Conservation (phyloP, 1,140 invertebrate species). For the Pollicipes pollicipes region DNA sequence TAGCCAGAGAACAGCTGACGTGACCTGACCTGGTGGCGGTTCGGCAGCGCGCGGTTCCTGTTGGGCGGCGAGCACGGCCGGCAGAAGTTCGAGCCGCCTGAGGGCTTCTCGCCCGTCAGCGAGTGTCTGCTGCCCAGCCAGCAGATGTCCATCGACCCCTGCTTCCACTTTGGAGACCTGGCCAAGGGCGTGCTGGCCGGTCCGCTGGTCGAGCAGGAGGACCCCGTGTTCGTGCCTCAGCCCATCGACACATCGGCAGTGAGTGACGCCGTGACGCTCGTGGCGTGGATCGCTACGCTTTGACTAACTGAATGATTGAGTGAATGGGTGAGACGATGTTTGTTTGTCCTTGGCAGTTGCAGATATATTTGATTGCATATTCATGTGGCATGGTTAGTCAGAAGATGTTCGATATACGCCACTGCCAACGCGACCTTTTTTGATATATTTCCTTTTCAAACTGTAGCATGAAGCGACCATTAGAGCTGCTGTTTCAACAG, state of each 20-base stretch:
- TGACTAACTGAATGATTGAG: too few relatives aligned
- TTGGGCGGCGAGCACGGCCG: constrained; percentile 92
- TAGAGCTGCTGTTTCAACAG: too few relatives aligned
- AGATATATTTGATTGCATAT: too few relatives aligned
- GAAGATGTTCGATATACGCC: too few relatives aligned
- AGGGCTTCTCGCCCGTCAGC: constrained; percentile 76
- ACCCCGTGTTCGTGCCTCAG: constrained; percentile 81
- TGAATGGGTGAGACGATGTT: too few relatives aligned
- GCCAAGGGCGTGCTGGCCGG: constrained; percentile 75
- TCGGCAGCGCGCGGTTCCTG: constrained; percentile 82
- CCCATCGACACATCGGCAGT: constrained; percentile 82
- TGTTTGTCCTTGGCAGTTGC: too few relatives aligned
- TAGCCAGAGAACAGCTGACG: not conserved
- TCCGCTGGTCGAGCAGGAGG: constrained; percentile 72
- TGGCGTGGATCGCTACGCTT: too few relatives aligned
- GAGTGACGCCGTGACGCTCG: too few relatives aligned
- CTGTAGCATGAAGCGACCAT: too few relatives aligned
- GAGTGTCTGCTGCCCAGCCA: constrained; percentile 87
- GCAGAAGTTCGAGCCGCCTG: constrained; percentile 72
- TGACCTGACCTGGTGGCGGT: constrained; percentile 8
- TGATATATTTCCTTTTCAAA: too few relatives aligned
- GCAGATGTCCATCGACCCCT: constrained; percentile 79
- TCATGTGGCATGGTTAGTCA: too few relatives aligned
- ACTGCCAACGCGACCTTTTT: too few relatives aligned
- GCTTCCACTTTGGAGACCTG: constrained; percentile 94